phyloP scores from a whole-genome alignment of 1,140 invertebrate species.

The Trichonephila clavipes region DNA sequence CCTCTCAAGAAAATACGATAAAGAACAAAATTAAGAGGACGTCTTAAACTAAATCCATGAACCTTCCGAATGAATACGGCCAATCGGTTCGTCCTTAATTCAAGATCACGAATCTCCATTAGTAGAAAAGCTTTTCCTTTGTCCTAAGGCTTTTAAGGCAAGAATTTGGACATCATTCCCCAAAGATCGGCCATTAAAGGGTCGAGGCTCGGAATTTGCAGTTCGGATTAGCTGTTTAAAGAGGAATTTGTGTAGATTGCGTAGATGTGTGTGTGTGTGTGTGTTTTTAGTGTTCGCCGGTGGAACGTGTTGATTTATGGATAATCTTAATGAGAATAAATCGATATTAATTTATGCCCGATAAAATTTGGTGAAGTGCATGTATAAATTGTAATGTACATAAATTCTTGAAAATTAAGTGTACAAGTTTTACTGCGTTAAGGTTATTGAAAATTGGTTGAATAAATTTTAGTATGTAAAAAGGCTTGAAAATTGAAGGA shows the following conservation, averaged over 20 bases:
- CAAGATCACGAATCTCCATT: constrained; percentile 49
- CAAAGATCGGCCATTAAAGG: constrained; percentile 11
- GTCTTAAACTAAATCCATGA: constrained; percentile 46
- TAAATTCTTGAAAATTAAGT: too few species aligned
- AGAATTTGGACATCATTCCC: constrained; percentile 21
- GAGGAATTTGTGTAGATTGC: background rate
- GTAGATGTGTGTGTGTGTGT: too few species aligned
- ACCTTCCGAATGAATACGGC: constrained; percentile 39
- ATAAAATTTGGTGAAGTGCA: too few species aligned
- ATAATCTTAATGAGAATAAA: too few species aligned
- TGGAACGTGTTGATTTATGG: background rate
- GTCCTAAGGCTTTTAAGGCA: constrained; percentile 18
- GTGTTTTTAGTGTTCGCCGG: background rate
- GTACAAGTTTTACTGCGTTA: too few species aligned
- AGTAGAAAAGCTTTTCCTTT: constrained; percentile 26
- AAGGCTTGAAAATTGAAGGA: too few species aligned
- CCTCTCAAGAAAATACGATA: background rate
- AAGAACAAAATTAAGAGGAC: constrained; percentile 8
- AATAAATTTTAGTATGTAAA: too few species aligned
- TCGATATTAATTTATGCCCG: too few species aligned
- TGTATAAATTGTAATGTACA: too few species aligned
- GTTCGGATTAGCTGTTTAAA: background rate
- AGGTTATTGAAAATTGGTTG: too few species aligned
- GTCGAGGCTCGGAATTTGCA: background rate
- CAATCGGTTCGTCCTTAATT: constrained; percentile 41